phyloP scores from a whole-genome alignment of 92 coral and sea anemone species.

The Parazoanthus swiftii region DNA sequence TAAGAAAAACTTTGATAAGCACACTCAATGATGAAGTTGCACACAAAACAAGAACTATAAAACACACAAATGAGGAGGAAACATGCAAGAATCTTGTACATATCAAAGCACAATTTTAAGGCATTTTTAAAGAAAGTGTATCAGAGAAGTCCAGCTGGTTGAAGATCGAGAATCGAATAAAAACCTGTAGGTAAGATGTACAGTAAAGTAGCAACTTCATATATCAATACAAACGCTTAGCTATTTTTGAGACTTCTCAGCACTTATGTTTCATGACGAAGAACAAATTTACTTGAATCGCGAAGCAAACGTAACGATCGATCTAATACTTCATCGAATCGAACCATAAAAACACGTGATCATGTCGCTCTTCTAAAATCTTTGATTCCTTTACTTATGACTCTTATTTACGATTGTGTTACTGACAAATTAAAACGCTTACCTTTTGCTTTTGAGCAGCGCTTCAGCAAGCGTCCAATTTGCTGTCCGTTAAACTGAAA shows the following conservation, averaged over 20 bases:
- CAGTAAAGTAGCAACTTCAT: constrained; percentile 10
- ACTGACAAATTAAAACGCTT: constrained; percentile 31
- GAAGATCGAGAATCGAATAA: constrained; percentile 13
- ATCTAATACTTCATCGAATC: background rate
- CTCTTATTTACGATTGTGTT: constrained; percentile 11
- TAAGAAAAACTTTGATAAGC: constrained; percentile 2
- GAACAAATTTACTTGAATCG: constrained; percentile 9
- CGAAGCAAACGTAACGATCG: constrained; percentile 15
- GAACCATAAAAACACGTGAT: constrained; percentile 3
- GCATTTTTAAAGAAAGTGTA: constrained; percentile 5
- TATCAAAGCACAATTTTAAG: constrained; percentile 1
- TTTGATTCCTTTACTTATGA: constrained; percentile 15
- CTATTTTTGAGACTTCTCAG: constrained; percentile 2
- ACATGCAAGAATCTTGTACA: constrained; percentile 3
- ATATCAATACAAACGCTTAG: background rate
- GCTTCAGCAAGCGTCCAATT: constrained; percentile 20
- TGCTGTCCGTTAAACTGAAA: constrained; percentile 21
- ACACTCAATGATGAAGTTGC: background rate
- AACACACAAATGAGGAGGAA: constrained; percentile 8
- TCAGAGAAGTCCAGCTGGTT: constrained; percentile 12
- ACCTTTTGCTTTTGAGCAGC: constrained; percentile 18
- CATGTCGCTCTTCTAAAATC: constrained; percentile 22
- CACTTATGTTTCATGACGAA: constrained; percentile 19
- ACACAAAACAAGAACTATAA: constrained; percentile 4
- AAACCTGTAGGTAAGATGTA: constrained; percentile 10